Evolutionary conservation across 1,140 invertebrate genomes (phyloP).

Genomic region (Cherax quadricarinatus): DNA sequence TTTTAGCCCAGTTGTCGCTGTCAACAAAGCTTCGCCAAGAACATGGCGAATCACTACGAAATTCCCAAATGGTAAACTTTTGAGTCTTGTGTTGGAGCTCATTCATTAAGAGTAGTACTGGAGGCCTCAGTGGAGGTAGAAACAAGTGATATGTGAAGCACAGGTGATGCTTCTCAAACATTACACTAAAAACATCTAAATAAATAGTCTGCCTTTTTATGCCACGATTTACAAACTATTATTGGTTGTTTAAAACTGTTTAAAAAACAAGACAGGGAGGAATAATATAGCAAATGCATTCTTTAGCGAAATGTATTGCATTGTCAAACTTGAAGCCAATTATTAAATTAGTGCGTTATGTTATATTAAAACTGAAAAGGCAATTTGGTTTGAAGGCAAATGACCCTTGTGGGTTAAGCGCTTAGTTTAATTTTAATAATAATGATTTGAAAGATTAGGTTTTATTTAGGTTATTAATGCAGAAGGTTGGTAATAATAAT

Average conservation of each 20-base stretch:
- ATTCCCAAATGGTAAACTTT: constrained; percentile 87
- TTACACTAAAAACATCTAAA: not conserved
- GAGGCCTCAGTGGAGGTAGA: not conserved
- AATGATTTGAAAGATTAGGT: no score
- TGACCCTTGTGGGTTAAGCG: no score
- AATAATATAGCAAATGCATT: not conserved
- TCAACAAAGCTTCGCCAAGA: constrained; percentile 57
- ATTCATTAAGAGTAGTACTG: not conserved
- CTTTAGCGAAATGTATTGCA: no score
- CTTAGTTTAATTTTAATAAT: no score
- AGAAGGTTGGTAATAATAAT: no score
- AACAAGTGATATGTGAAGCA: not conserved
- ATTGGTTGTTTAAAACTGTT: not conserved
- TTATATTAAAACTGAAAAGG: no score
- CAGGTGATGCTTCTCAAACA: not conserved
- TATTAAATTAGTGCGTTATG: no score
- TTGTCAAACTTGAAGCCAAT: no score
- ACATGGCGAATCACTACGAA: constrained; percentile 91
- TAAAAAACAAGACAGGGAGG: not conserved
- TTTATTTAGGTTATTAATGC: no score
- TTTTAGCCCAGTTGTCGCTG: constrained; percentile 37
- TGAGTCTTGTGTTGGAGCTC: not conserved
- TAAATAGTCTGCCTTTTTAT: not conserved
- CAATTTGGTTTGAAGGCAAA: no score
- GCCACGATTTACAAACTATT: not conserved